A percentile compares a stretch with the other conserved stretches of the same genome.
These are phyloP conservation scores for Percopsis transmontana DNA, from an alignment of 2,113 vertebrate genomes.

Conservation along the genomic window DNA sequence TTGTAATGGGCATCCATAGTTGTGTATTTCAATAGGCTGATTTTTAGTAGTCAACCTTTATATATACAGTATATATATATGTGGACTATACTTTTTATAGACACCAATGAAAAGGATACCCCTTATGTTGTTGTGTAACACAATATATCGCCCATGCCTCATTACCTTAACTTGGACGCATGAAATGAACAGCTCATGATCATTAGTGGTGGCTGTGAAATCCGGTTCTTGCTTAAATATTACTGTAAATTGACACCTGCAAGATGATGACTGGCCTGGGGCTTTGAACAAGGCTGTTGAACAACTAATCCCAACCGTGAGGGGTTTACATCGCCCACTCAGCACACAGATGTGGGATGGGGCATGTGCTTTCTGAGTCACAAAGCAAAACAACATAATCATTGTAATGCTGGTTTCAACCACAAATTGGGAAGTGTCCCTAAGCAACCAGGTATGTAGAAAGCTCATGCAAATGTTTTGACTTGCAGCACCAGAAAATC, in stretches of 20 bases:
- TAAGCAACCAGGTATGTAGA: neutral
- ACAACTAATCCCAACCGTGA: constrained; percentile 16
- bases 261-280: constrained; percentile 33
- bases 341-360: no score
- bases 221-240: constrained; percentile 63
- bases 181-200: constrained; percentile 38
- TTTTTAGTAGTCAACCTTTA: constrained; percentile 35
- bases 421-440: neutral
- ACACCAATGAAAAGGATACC: neutral
- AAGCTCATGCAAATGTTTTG: neutral
- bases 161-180: constrained; percentile 47
- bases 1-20: neutral
- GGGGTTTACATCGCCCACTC: no score
- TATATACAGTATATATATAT: constrained; percentile 20
- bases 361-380: constrained; percentile 26
- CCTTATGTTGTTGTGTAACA: constrained; percentile 26
- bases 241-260: constrained; percentile 47
- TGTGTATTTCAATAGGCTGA: neutral
- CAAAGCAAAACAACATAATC: neutral
- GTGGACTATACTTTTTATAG: neutral
- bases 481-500: constrained; percentile 52
- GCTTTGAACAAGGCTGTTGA: constrained; percentile 13
- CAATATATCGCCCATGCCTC: constrained; percentile 12
- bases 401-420: neutral
- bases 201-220: constrained; percentile 58